A percentile compares a stretch with the other conserved stretches of the same genome.
These are phyloP conservation scores for Psammodynastes pulverulentus DNA, from an alignment of 2,113 vertebrate species.

Conservation along the genomic window DNA sequence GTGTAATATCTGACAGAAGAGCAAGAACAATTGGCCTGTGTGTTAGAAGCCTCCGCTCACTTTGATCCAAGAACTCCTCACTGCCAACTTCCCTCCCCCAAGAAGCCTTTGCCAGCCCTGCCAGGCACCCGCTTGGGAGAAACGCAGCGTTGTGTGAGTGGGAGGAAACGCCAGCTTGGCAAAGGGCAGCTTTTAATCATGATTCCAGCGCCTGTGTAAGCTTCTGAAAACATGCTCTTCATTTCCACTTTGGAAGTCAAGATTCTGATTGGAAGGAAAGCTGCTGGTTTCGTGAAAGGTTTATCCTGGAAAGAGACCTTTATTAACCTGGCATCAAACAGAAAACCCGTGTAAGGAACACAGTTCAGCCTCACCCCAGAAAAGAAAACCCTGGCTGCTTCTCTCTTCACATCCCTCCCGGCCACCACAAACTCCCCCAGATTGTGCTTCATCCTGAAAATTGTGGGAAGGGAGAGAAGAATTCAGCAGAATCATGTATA, in stretches of 20 bases:
- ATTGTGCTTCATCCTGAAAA: not conserved
- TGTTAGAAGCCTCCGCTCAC: not conserved
- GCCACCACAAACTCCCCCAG: not conserved
- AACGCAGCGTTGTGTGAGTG: not conserved
- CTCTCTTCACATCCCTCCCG: not conserved
- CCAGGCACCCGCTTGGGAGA: not conserved
- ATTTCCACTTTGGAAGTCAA: not conserved
- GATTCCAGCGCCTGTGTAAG: not conserved
- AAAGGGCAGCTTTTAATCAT: not conserved
- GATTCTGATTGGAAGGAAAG: not conserved
- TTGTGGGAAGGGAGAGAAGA: not conserved
- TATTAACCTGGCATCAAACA: not conserved
- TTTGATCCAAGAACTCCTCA: constrained; percentile 1
- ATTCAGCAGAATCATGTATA: not conserved
- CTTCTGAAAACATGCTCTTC: not conserved
- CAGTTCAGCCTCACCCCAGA: not conserved
- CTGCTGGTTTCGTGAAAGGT: not conserved
- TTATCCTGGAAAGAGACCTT: not conserved
- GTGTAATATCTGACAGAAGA: not conserved
- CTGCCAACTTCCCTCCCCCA: not conserved
- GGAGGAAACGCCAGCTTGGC: constrained; percentile 2
- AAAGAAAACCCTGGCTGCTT: not conserved
- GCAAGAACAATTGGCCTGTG: constrained; percentile 6
- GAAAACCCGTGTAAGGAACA: not conserved
- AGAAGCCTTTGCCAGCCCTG: not conserved